Percentiles rank a stretch among this genome's conserved stretches.
Conservation (phyloP, 2,797 vertebrate species). For the Acestrorhynchus altus region DNA sequence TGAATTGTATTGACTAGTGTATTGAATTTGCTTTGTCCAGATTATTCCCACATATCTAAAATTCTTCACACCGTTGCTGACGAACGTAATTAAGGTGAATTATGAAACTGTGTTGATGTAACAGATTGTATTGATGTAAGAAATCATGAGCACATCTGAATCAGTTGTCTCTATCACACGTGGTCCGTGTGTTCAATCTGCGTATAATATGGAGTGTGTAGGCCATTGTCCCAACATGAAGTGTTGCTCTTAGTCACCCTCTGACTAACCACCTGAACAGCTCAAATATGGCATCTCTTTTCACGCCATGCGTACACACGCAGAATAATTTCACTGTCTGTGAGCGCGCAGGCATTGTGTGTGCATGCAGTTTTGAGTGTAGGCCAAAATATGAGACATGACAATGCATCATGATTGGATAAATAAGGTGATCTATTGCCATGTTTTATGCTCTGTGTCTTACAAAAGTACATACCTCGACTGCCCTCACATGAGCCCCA, state of each 20-base stretch:
- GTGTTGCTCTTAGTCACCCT: conserved; percentile 67
- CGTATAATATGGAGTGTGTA: conserved; percentile 19
- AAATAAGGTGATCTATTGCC: conserved; percentile 27
- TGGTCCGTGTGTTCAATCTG: background rate
- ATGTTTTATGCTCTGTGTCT: conserved; percentile 16
- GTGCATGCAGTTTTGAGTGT: background rate
- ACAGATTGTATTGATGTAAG: background rate
- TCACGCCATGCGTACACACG: conserved; percentile 52
- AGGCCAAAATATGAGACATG: background rate
- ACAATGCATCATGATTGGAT: conserved; percentile 26
- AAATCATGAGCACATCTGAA: background rate
- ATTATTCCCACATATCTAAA: background rate
- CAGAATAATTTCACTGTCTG: conserved; percentile 1
- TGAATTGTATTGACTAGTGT: too few relatives aligned
- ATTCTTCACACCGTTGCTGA: background rate
- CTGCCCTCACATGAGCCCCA: too few relatives aligned
- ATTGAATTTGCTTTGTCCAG: too few relatives aligned
- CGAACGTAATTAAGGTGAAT: background rate
- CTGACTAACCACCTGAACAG: conserved; percentile 71
- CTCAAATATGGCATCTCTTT: conserved; percentile 54
- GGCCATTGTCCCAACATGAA: conserved; percentile 71
- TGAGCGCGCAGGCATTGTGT: conserved; percentile 20
- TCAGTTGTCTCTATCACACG: background rate
- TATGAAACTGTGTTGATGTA: background rate
- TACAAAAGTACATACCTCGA: too few relatives aligned